These are phyloP conservation scores for Alethe diademata DNA, from an alignment of 2,113 vertebrate species.

Conservation along the genomic window DNA sequence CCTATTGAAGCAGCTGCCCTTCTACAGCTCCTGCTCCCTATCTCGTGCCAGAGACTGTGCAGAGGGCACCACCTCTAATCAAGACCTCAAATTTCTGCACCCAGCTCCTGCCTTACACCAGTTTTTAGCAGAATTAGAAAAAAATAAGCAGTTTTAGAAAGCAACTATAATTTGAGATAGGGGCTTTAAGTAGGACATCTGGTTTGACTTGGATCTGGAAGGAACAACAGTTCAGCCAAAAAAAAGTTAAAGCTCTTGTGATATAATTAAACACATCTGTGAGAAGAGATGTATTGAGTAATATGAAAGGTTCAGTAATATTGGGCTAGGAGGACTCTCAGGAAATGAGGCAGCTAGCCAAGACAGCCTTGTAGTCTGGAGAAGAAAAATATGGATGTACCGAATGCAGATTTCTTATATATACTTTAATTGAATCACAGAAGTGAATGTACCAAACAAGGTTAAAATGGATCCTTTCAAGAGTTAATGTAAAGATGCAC, in stretches of 20 bases:
- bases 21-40: not conserved
- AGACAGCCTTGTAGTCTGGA: not conserved
- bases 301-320: not conserved
- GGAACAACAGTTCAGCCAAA: not conserved
- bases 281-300: not conserved
- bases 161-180: not conserved
- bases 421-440: not conserved
- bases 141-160: not conserved
- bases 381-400: not conserved
- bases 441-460: not conserved
- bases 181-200: not conserved
- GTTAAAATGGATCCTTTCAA: not conserved
- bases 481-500: not conserved
- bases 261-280: conserved; percentile 11
- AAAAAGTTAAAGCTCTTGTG: not conserved
- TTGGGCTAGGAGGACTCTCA: not conserved
- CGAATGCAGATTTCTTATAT: not conserved
- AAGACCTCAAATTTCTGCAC: not conserved
- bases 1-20: not conserved
- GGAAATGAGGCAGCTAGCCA: conserved; percentile 18
- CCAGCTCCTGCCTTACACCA: not conserved
- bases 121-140: not conserved
- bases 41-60: not conserved
- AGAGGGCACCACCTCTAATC: not conserved
- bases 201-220: conserved; percentile 1